Evolutionary conservation across 2,888 invertebrate genomes (phyloP).

Genomic region (Drosophila maculinotata): DNA sequence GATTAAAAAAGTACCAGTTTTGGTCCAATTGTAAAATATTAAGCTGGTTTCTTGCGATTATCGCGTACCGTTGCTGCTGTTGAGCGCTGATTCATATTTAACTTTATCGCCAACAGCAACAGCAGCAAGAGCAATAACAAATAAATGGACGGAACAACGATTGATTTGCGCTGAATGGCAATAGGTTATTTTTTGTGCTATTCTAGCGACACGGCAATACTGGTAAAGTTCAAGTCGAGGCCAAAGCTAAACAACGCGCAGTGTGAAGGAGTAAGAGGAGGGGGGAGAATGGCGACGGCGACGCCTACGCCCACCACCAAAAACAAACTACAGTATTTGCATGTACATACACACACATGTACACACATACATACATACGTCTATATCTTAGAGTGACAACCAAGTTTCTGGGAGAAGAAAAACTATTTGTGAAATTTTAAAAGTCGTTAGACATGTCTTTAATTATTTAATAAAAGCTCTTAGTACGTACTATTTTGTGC

Average conservation of each 20-base stretch:
- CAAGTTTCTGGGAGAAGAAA: conserved; percentile 11
- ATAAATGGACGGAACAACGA: conserved; percentile 27
- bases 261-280: conserved; percentile 9
- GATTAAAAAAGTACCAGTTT: too few relatives aligned
- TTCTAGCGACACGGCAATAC: conserved; percentile 37
- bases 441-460: conserved; percentile 4
- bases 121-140: conserved; percentile 14
- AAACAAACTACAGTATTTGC: conserved; percentile 59
- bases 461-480: conserved; percentile 12
- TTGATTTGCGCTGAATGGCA: conserved; percentile 53
- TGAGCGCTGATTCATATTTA: conserved; percentile 61
- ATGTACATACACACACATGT: conserved; percentile 43
- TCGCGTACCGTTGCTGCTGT: conserved; percentile 34
- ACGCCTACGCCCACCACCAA: conserved; percentile 66
- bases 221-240: conserved; percentile 58
- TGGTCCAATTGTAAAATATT: too few relatives aligned
- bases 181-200: conserved; percentile 42
- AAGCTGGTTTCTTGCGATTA: conserved; percentile 54
- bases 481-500: conserved; percentile 8
- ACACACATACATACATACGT: conserved; percentile 10
- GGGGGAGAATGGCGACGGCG: conserved; percentile 51
- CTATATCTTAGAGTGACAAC: conserved; percentile 10
- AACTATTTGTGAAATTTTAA: conserved; percentile 7
- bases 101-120: conserved; percentile 26
- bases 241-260: conserved; percentile 44